These are phyloP conservation scores for Dasyurus viverrinus DNA, from an alignment of 2,113 vertebrate genomes.

Conservation along the genomic window DNA sequence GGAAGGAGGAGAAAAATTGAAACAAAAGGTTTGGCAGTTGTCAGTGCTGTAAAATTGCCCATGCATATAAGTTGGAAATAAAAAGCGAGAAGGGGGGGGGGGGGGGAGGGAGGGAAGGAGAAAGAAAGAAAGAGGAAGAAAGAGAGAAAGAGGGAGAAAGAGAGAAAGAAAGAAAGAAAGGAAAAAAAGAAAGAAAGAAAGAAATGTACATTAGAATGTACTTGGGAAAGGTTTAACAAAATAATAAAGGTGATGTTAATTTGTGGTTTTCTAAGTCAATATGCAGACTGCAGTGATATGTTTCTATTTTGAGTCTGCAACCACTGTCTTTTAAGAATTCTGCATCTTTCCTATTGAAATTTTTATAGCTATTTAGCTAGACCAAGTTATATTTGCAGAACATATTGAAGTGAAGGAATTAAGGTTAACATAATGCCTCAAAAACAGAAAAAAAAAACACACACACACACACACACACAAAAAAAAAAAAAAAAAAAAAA, in stretches of 20 bases:
- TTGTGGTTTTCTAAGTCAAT: not conserved
- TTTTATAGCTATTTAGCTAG: not conserved
- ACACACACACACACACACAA: no score
- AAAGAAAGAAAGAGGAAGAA: no score
- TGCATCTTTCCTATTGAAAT: not conserved
- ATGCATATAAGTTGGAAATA: no score
- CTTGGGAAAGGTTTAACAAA: not conserved
- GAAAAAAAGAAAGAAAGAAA: no score
- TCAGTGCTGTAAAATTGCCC: no score
- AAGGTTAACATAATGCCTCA: not conserved
- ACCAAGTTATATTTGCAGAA: not conserved
- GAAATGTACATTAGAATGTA: not conserved
- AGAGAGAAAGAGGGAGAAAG: no score
- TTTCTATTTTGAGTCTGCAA: not conserved
- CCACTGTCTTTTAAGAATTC: not conserved
- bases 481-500: not conserved
- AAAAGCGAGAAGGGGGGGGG: no score
- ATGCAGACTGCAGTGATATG: not conserved
- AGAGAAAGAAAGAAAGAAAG: no score
- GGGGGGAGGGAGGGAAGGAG: no score
- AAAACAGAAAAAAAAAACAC: not conserved
- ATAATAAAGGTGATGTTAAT: not conserved
- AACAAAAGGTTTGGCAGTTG: no score
- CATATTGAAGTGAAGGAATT: not conserved
- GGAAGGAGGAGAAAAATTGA: no score